phyloP scores from a whole-genome alignment of 2,797 vertebrate genomes.

The Gymnothorax reevesii region DNA sequence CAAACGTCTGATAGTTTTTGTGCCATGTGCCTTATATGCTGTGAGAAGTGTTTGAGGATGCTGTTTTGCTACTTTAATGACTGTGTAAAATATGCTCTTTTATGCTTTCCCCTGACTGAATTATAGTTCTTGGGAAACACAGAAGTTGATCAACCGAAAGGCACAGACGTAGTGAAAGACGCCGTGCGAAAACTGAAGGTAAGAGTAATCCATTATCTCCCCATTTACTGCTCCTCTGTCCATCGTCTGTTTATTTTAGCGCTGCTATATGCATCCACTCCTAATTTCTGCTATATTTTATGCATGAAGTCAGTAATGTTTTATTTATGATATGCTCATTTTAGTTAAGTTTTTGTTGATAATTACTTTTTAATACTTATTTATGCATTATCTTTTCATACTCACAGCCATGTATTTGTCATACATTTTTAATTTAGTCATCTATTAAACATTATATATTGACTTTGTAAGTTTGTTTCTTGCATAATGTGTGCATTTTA shows the following conservation, averaged over 20 bases:
- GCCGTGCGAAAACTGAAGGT: conserved; percentile 98
- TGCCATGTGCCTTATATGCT: too few species aligned
- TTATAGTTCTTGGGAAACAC: conserved; percentile 91
- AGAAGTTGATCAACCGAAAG: conserved; percentile 96
- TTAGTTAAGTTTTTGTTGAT: neutral
- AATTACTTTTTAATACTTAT: neutral
- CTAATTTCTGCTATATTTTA: too few species aligned
- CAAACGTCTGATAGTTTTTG: too few species aligned
- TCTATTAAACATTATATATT: neutral
- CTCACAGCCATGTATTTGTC: neutral
- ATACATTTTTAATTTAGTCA: neutral
- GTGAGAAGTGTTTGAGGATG: too few species aligned
- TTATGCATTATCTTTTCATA: neutral
- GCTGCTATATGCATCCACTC: too few species aligned
- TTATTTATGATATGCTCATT: neutral
- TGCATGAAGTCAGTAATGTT: neutral
- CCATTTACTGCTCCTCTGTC: neutral
- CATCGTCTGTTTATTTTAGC: too few species aligned
- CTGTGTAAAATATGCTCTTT: neutral
- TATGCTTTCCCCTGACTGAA: conserved; percentile 5
- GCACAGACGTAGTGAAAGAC: conserved; percentile 94
- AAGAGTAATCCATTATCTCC: conserved; percentile 42
- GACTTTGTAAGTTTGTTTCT: neutral
- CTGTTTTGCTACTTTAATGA: too few species aligned
- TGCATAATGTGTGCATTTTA: neutral